phyloP scores from a whole-genome alignment of 2,113 vertebrate genomes.

The Alethe diademata region DNA sequence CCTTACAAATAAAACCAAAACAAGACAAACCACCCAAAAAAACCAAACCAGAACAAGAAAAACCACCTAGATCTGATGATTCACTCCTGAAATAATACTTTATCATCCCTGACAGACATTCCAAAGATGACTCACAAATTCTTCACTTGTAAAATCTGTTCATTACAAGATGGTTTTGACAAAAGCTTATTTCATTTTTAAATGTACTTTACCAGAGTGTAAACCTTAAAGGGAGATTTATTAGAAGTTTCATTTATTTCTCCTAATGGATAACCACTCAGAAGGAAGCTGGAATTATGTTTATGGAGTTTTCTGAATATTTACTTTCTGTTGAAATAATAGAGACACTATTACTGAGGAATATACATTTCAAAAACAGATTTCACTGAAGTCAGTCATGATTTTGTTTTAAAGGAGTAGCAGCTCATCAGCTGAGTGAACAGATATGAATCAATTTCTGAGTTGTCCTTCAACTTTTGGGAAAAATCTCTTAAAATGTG shows the following conservation, averaged over 20 bases:
- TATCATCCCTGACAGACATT: neutral
- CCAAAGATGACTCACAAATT: neutral
- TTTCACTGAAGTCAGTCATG: neutral
- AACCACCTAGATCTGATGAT: neutral
- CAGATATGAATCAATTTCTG: neutral
- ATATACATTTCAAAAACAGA: neutral
- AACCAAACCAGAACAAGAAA: neutral
- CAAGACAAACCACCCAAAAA: too few species aligned
- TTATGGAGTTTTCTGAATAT: conserved; percentile 57
- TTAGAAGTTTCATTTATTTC: conserved; percentile 21
- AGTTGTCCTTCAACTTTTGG: neutral
- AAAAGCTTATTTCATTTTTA: conserved; percentile 50
- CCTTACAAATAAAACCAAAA: neutral
- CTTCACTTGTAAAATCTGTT: neutral
- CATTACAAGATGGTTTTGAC: neutral
- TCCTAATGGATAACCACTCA: neutral
- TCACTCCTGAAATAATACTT: neutral
- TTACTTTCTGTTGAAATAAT: conserved; percentile 45
- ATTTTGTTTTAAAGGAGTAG: neutral
- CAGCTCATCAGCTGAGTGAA: neutral
- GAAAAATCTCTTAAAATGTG: neutral
- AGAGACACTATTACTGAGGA: conserved; percentile 13
- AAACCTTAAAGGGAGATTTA: conserved; percentile 45
- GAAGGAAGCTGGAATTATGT: conserved; percentile 51
- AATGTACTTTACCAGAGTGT: conserved; percentile 29